These are phyloP conservation scores for Eurosta solidaginis DNA, from an alignment of 1,140 invertebrate species.

Conservation along the genomic window DNA sequence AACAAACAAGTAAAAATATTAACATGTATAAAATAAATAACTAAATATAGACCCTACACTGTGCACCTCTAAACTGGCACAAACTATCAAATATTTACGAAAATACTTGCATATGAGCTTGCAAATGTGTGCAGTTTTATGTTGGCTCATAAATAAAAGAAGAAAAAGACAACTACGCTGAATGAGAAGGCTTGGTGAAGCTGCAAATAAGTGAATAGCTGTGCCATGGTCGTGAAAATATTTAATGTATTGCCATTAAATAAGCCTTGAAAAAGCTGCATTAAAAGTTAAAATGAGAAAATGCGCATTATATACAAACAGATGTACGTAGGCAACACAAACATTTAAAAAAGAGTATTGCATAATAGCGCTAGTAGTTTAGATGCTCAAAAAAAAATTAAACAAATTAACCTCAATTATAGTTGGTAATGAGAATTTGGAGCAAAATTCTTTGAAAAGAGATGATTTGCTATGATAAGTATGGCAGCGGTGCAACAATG, in stretches of 20 bases:
- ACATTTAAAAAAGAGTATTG: neutral
- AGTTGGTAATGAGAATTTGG: too few relatives aligned
- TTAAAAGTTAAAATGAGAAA: constrained; percentile 3
- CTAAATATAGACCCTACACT: too few relatives aligned
- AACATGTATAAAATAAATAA: too few relatives aligned
- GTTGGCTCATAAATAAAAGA: neutral
- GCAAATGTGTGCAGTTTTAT: neutral
- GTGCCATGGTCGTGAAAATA: constrained; percentile 4
- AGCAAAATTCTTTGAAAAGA: too few relatives aligned
- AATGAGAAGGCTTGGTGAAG: neutral
- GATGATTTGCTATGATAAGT: too few relatives aligned
- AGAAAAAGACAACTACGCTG: neutral
- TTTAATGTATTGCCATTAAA: constrained; percentile 9
- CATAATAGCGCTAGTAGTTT: neutral
- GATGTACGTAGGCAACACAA: neutral
- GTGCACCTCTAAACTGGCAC: too few relatives aligned
- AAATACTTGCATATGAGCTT: neutral
- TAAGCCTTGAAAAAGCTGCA: constrained; percentile 2
- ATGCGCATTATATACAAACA: neutral
- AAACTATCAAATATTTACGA: too few relatives aligned
- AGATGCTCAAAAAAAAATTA: neutral
- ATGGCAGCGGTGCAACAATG: too few relatives aligned
- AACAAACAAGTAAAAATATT: too few relatives aligned
- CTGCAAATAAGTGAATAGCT: neutral
- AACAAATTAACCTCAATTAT: neutral